Percentiles rank a stretch among this genome's conserved stretches.
Conservation (phyloP, 1,140 invertebrate species). For the Portunus trituberculatus region DNA sequence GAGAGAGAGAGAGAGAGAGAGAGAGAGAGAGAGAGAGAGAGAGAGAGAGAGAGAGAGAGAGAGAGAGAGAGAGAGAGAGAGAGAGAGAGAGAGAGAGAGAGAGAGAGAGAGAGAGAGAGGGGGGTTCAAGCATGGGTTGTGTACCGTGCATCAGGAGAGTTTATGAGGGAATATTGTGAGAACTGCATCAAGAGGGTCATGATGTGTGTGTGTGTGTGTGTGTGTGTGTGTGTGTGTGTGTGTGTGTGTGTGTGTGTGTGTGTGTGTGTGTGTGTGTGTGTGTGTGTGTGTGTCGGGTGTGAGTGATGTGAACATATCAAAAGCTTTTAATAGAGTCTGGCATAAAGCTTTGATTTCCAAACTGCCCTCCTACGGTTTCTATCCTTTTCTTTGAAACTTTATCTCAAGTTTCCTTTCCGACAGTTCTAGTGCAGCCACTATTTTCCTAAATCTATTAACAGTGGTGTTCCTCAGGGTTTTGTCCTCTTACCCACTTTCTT, state of each 20-base stretch:
- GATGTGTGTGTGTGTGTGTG: constrained; percentile 24
- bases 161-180: background rate
- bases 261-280: constrained; percentile 28
- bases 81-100: constrained; percentile 30
- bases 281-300: background rate
- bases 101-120: constrained; percentile 2
- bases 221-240: constrained; percentile 31
- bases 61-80: constrained; percentile 29
- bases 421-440: too few relatives aligned
- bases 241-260: constrained; percentile 28
- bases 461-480: too few relatives aligned
- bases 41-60: constrained; percentile 32
- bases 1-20: too few relatives aligned
- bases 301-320: too few relatives aligned
- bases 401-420: too few relatives aligned
- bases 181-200: background rate
- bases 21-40: too few relatives aligned
- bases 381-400: too few relatives aligned
- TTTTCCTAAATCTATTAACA: too few relatives aligned
- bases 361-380: too few relatives aligned
- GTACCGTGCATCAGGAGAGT: background rate
- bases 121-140: background rate
- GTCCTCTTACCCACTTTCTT: too few relatives aligned
- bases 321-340: too few relatives aligned
- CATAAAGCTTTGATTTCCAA: too few relatives aligned